These are phyloP conservation scores for Cyanoderma ruficeps DNA, from an alignment of 2,113 vertebrate species.

Conservation along the genomic window DNA sequence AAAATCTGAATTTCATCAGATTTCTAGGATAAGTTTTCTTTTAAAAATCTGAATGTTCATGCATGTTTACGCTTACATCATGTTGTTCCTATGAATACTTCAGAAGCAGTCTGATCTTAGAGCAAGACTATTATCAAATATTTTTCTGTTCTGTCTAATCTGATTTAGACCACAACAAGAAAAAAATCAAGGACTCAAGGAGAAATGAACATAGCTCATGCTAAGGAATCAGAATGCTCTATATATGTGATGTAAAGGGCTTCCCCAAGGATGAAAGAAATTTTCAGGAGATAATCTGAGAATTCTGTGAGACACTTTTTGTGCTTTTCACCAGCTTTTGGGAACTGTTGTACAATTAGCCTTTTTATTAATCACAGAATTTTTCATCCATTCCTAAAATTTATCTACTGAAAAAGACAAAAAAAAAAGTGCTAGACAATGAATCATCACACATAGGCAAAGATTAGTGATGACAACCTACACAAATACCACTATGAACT, in stretches of 20 bases:
- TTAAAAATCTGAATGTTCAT: not conserved
- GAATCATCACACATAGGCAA: not conserved
- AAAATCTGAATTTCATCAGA: not conserved
- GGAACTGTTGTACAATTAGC: not conserved
- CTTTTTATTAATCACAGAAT: not conserved
- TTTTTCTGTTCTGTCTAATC: not conserved
- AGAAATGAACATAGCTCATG: not conserved
- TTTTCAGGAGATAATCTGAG: not conserved
- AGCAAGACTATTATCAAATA: not conserved
- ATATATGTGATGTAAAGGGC: not conserved
- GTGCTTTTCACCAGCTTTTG: not conserved
- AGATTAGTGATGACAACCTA: not conserved
- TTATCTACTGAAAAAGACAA: not conserved
- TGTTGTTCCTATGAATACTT: not conserved
- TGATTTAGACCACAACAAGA: not conserved
- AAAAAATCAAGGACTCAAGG: not conserved
- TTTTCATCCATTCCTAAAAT: not conserved
- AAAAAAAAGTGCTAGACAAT: not conserved
- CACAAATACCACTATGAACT: not conserved
- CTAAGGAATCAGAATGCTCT: not conserved
- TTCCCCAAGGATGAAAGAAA: not conserved
- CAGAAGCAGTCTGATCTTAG: not conserved
- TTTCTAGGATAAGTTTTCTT: not conserved
- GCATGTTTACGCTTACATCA: not conserved
- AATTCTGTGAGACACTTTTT: not conserved